phyloP scores from a whole-genome alignment of 2,113 vertebrate genomes.

The Phocoena sinus region DNA sequence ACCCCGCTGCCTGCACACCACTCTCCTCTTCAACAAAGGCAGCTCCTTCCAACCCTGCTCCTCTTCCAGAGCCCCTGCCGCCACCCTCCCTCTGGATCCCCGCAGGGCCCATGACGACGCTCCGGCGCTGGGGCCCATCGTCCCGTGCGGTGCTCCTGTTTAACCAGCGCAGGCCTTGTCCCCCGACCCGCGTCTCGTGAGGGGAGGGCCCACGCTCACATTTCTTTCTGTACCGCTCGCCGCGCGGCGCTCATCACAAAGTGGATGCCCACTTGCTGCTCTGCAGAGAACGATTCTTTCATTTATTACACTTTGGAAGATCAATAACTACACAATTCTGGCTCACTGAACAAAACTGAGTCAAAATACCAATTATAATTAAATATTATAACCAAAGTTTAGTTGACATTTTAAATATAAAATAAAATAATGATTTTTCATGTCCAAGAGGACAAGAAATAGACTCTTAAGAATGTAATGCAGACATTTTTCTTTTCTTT shows the following conservation, averaged over 20 bases:
- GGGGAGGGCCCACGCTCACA: neutral
- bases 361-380: neutral
- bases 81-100: neutral
- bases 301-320: neutral
- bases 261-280: neutral
- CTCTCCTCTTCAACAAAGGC: neutral
- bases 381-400: slow-evolving; percentile 11
- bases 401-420: slow-evolving; percentile 15
- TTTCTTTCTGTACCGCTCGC: neutral
- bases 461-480: neutral
- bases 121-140: too few species aligned
- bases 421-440: neutral
- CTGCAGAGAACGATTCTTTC: neutral
- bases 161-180: neutral
- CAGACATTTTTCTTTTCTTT: neutral
- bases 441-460: neutral
- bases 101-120: too few species aligned
- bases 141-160: too few species aligned
- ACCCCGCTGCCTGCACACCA: neutral
- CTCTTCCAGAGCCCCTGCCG: neutral
- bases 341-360: neutral
- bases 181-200: neutral
- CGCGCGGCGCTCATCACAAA: neutral
- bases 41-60: neutral
- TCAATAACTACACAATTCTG: neutral